Percentiles rank a stretch among this genome's conserved stretches.
Conservation (phyloP, 1,140 invertebrate genomes). For the Camponotus vicinus region DNA sequence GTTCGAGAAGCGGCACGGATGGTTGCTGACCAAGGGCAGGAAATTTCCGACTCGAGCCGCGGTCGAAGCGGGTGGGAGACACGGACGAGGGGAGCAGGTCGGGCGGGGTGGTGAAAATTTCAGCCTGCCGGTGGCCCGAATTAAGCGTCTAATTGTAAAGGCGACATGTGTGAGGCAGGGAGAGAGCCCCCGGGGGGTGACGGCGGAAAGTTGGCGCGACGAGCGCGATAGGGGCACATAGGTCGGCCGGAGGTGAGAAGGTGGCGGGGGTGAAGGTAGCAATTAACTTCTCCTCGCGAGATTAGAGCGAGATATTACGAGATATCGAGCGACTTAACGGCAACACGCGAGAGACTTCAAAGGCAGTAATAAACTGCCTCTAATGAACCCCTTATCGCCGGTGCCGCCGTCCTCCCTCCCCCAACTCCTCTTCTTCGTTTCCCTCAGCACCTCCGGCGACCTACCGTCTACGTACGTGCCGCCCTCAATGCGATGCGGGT, state of each 20-base stretch:
- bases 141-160: conserved; percentile 81
- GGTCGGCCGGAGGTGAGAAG: conserved; percentile 77
- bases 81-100: neutral
- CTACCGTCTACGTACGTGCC: conserved; percentile 60
- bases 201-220: neutral
- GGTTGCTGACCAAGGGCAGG: conserved; percentile 67
- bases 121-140: conserved; percentile 64
- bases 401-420: conserved; percentile 74
- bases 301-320: conserved; percentile 87
- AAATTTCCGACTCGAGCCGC: conserved; percentile 55
- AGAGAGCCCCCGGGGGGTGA: conserved; percentile 17
- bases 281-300: conserved; percentile 86
- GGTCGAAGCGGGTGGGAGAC: conserved; percentile 44
- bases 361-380: conserved; percentile 87
- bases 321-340: conserved; percentile 87
- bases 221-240: conserved; percentile 66
- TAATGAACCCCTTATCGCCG: conserved; percentile 87
- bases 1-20: conserved; percentile 23
- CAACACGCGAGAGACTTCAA: conserved; percentile 87
- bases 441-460: conserved; percentile 60
- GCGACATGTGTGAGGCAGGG: conserved; percentile 76
- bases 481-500: conserved; percentile 61
- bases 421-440: conserved; percentile 58
- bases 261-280: conserved; percentile 82
- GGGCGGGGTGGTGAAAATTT: conserved; percentile 64